A percentile compares a stretch with the other conserved stretches of the same genome.
phyloP scores from a whole-genome alignment of 2,797 vertebrate species.

The Xerus rutilus region DNA sequence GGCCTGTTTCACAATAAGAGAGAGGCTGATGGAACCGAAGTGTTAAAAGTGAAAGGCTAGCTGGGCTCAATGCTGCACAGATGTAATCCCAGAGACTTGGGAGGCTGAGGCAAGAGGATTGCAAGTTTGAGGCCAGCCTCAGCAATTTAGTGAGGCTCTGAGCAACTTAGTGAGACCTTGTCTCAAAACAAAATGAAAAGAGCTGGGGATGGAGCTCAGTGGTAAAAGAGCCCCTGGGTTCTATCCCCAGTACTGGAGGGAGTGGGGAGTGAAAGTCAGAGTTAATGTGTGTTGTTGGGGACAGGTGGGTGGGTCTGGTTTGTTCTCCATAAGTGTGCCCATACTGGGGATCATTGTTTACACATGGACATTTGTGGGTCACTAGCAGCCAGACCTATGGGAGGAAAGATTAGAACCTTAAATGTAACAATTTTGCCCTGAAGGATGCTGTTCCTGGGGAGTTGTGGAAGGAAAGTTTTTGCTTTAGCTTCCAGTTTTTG shows the following conservation, averaged over 20 bases:
- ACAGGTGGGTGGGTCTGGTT: not conserved
- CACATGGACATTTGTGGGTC: not conserved
- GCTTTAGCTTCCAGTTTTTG: not conserved
- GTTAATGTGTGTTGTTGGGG: too few species aligned
- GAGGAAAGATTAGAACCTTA: not conserved
- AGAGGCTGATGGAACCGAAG: rapidly evolving
- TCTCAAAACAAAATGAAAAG: too few species aligned
- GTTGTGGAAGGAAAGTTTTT: not conserved
- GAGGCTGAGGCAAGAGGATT: too few species aligned
- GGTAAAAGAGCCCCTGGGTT: not conserved
- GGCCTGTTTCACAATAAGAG: not conserved
- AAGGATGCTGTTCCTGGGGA: not conserved
- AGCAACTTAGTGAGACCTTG: too few species aligned
- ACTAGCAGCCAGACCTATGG: not conserved
- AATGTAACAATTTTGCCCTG: not conserved
- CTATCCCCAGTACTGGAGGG: not conserved
- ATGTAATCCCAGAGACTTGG: too few species aligned
- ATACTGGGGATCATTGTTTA: not conserved
- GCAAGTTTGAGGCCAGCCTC: too few species aligned
- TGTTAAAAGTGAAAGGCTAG: not conserved
- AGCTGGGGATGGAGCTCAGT: not conserved
- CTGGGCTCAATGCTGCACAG: too few species aligned
- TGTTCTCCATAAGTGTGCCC: not conserved
- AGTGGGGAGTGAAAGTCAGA: not conserved
- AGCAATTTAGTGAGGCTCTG: too few species aligned